phyloP scores from a whole-genome alignment of 2,888 invertebrate species.

The Venusia cambrica region DNA sequence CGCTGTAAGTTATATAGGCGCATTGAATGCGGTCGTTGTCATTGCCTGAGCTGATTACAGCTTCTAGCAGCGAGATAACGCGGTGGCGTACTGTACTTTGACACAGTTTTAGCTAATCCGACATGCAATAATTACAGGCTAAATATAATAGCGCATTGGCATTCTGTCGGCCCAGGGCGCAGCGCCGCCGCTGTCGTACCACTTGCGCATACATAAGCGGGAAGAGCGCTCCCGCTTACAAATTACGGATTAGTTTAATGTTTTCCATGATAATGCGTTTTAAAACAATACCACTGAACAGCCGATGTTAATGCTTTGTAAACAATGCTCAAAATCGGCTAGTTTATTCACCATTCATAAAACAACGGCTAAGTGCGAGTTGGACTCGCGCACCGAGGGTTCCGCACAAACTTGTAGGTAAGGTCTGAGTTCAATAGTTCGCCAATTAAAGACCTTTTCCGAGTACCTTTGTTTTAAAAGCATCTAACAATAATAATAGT shows the following conservation, averaged over 20 bases:
- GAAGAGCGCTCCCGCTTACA: constrained; percentile 58
- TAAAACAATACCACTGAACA: constrained; percentile 47
- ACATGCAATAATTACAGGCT: constrained; percentile 60
- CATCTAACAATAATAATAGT: too few relatives aligned
- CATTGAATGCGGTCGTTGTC: constrained; percentile 41
- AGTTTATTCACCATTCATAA: too few relatives aligned
- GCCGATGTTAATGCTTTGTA: constrained; percentile 21
- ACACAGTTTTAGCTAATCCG: constrained; percentile 63
- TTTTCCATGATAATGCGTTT: constrained; percentile 54
- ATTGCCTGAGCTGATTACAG: constrained; percentile 41
- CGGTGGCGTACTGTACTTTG: constrained; percentile 38
- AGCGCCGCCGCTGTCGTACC: constrained; percentile 48
- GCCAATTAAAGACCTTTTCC: too few relatives aligned
- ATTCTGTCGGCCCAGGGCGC: constrained; percentile 52
- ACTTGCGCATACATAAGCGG: constrained; percentile 63
- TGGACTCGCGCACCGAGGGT: too few relatives aligned
- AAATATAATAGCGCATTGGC: constrained; percentile 69
- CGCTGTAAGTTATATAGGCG: constrained; percentile 43
- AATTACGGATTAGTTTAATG: constrained; percentile 63
- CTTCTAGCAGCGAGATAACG: constrained; percentile 36
- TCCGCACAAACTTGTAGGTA: too few relatives aligned
- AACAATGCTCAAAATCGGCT: constrained; percentile 25
- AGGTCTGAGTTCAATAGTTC: too few relatives aligned
- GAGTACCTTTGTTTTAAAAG: too few relatives aligned
- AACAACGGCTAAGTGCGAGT: too few relatives aligned